A percentile compares a stretch with the other conserved stretches of the same genome.
phyloP scores from a whole-genome alignment of 2,113 vertebrate species.

The Halcyon malimbica region DNA sequence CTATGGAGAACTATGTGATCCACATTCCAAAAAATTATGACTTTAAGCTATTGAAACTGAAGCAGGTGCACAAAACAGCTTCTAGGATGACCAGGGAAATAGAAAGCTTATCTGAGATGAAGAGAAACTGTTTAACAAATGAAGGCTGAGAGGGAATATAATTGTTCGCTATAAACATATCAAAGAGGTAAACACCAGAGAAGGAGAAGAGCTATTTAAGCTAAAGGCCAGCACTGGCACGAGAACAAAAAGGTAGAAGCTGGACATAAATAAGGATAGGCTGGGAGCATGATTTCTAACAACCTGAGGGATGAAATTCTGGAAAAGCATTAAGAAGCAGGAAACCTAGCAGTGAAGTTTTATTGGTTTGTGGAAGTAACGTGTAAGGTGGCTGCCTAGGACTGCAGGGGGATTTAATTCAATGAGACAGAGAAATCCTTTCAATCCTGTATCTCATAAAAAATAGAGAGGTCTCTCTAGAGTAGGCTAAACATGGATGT shows the following conservation, averaged over 20 bases:
- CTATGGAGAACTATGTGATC: background rate
- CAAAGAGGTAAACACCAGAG: slow-evolving; percentile 1
- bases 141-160: slow-evolving; percentile 26
- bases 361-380: background rate
- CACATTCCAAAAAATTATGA: background rate
- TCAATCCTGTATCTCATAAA: slow-evolving; percentile 26
- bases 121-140: slow-evolving; percentile 32
- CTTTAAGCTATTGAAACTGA: background rate
- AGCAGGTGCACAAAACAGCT: background rate
- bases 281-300: background rate
- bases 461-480: background rate
- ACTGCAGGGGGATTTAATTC: slow-evolving; percentile 8
- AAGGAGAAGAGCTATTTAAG: slow-evolving; percentile 31
- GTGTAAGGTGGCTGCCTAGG: background rate
- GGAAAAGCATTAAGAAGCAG: background rate
- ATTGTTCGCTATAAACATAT: slow-evolving; percentile 50
- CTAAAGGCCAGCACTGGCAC: slow-evolving; percentile 7
- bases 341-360: background rate
- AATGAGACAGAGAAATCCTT: slow-evolving; percentile 23
- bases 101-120: background rate
- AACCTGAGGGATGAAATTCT: background rate
- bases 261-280: slow-evolving; percentile 43
- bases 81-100: background rate
- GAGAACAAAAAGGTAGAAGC: slow-evolving; percentile 12
- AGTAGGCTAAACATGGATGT: background rate